Evolutionary conservation across 2,797 vertebrate species (phyloP), one percentile per base, ranked within the genome.

Genomic region (Phalloptychus januarius): DNA sequence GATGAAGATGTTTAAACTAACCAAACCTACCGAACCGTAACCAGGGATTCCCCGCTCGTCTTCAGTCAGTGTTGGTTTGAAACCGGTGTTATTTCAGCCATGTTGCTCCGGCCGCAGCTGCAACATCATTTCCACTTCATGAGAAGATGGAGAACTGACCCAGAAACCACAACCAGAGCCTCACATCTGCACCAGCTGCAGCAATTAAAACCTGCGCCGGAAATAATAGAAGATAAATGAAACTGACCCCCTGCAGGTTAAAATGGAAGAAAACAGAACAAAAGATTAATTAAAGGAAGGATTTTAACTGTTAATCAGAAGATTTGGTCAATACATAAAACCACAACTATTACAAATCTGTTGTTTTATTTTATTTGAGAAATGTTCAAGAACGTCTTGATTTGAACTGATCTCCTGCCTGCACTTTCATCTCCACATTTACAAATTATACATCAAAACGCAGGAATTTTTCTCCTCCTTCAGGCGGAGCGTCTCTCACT

Each of bases 1-100:
- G 38, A 69, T 74, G 2, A 58, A 15, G 18, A 38, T 44, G 67
- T 81, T 61, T 16, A 7, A 79, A 65, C 75, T 4, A 40, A 84
- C 80, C 69, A 80, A 81, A 82, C 5, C 63, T 6, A 83, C 83
- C 83, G 82, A 89, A 87, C 75, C 52, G 10, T 20, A 54, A 67
- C 20, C 71, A 73, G 48, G 58, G 25, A 42, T n/a, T 38, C 18
- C 61, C 61, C 23, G n/a, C 38, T 72, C 69, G 42, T 8, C 18
- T 76, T 44, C 56, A 36, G 74, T 38, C 79, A 10, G 67, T 38
- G 3, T 76, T 45, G 45, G 33, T 31, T 61, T n/a, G 3, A 46
- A n/a, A 12, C 7, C 7, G 38, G 23, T 40, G 25, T 20, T 0
- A 2, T 52, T 36, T 42, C 46, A 28, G 48, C 20, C 31, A 36